Evolutionary conservation across 2,113 vertebrate species (phyloP), one percentile per base, ranked within the genome.

Genomic region (Sander lucioperca): DNA sequence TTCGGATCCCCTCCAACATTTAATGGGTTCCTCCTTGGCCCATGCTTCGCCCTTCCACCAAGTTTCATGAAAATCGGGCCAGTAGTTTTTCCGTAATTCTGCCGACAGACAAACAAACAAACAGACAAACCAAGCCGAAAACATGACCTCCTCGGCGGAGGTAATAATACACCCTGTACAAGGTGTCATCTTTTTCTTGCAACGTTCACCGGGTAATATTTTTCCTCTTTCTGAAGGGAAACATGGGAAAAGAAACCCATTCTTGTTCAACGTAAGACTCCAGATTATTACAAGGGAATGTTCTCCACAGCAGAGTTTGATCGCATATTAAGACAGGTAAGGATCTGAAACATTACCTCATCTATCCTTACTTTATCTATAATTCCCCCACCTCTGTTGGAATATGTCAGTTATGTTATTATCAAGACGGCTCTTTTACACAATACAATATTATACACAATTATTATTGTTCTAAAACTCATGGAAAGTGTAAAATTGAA

Each of bases 261-360:
- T 79, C 90, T 98, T 58, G 88, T 99, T 70, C 96, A 93, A 74
- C 95, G 98, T 2, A 92, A 95, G 23, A 95, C 97, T 83, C 93
- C 59, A n/a, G 64, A 91, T 61, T 99, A 99, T 86, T 99, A 98
- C 84, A 90, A 90, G 43, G 97, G 97, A 11, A 94, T 99, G 0
- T 99, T 99, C 91, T 99, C 97, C n/a, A 97, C 98, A 0, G 91
- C 94, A 0, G 97, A 97, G 66, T 94, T 99, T 74, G 97, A 99
- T 73, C 86, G 92, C 4, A 95, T 97, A 10, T 93, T 99, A 64
- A 96, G 96, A 82, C 36, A 93, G 33, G 96, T 96, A 87, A 91
- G 84, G 27, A 65, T 53, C 23, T 66, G 5, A 80, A 50, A 56
- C 27, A 33, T 56, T 3, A 53, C 3, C 39, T 69, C 21, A 21